Evolutionary conservation across 2,797 vertebrate species (phyloP).

Genomic region (Cossypha polioptera): DNA sequence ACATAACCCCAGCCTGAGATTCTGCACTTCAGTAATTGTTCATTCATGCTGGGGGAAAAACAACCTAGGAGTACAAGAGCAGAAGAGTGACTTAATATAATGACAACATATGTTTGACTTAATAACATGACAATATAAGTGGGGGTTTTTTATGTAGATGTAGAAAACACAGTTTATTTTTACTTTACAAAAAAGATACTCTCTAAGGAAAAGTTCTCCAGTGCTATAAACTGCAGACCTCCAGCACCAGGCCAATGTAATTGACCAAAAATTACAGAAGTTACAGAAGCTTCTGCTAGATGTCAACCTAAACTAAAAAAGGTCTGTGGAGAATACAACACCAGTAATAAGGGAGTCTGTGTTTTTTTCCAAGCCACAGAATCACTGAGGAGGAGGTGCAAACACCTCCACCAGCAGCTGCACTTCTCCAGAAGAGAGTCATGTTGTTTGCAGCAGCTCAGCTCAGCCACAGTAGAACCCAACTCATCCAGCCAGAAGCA

Average conservation of each 20-base stretch:
- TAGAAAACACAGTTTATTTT: neutral
- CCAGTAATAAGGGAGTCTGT: neutral
- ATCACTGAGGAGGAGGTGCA: fast-evolving
- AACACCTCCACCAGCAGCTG: neutral
- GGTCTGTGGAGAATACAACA: neutral
- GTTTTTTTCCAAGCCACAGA: neutral
- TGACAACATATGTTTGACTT: fast-evolving
- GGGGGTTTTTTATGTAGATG: neutral
- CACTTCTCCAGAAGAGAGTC: neutral
- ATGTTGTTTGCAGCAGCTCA: neutral
- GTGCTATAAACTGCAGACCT: neutral
- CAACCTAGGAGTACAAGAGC: neutral
- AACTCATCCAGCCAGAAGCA: neutral
- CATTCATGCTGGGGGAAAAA: neutral
- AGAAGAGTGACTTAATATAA: neutral
- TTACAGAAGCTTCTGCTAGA: neutral
- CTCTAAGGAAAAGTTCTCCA: neutral
- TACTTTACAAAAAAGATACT: neutral
- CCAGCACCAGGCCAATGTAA: neutral
- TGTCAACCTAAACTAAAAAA: neutral
- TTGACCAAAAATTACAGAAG: neutral
- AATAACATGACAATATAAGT: neutral
- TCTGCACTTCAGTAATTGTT: neutral
- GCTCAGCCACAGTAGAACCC: neutral
- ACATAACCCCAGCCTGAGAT: neutral